Conservation (phyloP, 2,797 vertebrate genomes). For the Gymnodraco acuticeps region DNA sequence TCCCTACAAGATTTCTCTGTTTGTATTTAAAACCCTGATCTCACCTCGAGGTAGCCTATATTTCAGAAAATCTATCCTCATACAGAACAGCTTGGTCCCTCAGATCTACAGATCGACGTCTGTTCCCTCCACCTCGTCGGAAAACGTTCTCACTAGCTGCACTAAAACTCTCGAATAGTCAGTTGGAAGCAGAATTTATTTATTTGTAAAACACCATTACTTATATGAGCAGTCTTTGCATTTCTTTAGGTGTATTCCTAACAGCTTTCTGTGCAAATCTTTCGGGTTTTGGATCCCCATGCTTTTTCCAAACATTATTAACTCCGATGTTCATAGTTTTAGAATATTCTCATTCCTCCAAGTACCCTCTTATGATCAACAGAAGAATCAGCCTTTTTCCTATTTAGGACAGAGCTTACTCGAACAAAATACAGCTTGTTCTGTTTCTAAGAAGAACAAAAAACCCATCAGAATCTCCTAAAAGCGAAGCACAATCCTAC, state of each 20-base stretch:
- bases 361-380: neutral
- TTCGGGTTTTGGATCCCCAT: neutral
- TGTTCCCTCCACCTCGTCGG: too few relatives aligned
- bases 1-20: too few relatives aligned
- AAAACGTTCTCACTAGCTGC: too few relatives aligned
- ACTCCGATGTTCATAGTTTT: neutral
- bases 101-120: too few relatives aligned
- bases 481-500: slow-evolving; percentile 36
- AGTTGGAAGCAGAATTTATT: neutral
- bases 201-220: neutral
- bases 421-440: slow-evolving; percentile 19
- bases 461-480: slow-evolving; percentile 23
- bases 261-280: neutral
- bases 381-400: slow-evolving; percentile 1
- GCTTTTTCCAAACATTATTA: slow-evolving; percentile 12
- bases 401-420: slow-evolving; percentile 5
- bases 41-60: too few relatives aligned
- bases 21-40: too few relatives aligned
- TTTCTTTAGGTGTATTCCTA: neutral
- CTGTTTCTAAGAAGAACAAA: slow-evolving; percentile 32
- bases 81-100: too few relatives aligned
- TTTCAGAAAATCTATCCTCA: too few relatives aligned
- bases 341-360: neutral
- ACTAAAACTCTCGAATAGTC: too few relatives aligned
- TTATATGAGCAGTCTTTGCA: neutral